A percentile compares a stretch with the other conserved stretches of the same genome.
These are phyloP conservation scores for Ptychoptera contaminata DNA, from an alignment of 2,888 invertebrate genomes.

Conservation along the genomic window DNA sequence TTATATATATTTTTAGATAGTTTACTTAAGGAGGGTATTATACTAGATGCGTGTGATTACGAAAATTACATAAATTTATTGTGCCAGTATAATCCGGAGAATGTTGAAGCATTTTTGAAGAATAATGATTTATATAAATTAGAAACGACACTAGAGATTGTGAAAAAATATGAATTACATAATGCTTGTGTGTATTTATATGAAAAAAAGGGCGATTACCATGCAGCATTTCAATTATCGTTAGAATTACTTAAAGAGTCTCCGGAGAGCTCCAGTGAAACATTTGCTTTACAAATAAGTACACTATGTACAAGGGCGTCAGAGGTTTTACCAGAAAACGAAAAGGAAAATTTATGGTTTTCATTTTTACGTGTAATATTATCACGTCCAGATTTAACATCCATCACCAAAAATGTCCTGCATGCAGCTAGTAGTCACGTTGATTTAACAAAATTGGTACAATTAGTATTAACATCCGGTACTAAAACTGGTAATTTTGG, in stretches of 20 bases:
- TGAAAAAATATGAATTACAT: slow-evolving; percentile 41
- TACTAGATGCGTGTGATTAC: slow-evolving; percentile 32
- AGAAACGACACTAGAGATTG: slow-evolving; percentile 47
- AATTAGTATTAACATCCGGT: slow-evolving; percentile 37
- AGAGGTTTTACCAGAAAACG: slow-evolving; percentile 27
- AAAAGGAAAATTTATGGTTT: slow-evolving; percentile 36
- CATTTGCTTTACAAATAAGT: slow-evolving; percentile 18
- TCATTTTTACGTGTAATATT: slow-evolving; percentile 29
- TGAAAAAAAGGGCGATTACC: slow-evolving; percentile 58
- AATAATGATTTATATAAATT: slow-evolving; percentile 39
- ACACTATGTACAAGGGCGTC: slow-evolving; percentile 33
- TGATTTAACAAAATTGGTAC: slow-evolving; percentile 39
- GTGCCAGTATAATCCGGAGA: slow-evolving; percentile 37
- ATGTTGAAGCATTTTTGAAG: slow-evolving; percentile 37
- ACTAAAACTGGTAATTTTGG: slow-evolving; percentile 39
- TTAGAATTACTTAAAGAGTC: slow-evolving; percentile 29
- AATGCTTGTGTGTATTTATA: slow-evolving; percentile 56
- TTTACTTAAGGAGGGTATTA: slow-evolving; percentile 31
- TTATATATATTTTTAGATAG: slow-evolving; percentile 43
- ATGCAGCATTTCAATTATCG: slow-evolving; percentile 50
- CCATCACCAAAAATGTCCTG: slow-evolving; percentile 32
- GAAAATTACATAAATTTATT: slow-evolving; percentile 47
- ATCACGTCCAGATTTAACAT: slow-evolving; percentile 28
- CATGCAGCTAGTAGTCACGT: slow-evolving; percentile 40
- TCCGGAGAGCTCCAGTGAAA: slow-evolving; percentile 13